phyloP scores from a whole-genome alignment of 2,113 vertebrate species.

The Chelonoidis abingdonii region DNA sequence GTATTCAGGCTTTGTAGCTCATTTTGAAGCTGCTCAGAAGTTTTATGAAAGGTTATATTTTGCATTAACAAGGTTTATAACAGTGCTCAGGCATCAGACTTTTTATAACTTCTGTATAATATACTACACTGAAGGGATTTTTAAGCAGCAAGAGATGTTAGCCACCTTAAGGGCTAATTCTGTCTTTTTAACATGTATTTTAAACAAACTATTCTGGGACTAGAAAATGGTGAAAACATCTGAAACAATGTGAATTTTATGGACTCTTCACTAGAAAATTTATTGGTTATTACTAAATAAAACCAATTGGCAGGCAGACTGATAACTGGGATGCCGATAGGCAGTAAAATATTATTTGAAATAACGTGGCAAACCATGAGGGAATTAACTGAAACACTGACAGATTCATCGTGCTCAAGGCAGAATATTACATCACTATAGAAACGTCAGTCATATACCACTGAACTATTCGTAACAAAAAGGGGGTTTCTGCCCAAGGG shows the following conservation, averaged over 20 bases:
- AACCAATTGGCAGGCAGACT: constrained; percentile 13
- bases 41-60: constrained; percentile 73
- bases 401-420: not conserved
- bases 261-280: not conserved
- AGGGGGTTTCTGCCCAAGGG: not conserved
- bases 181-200: constrained; percentile 43
- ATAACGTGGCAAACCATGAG: not conserved
- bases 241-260: constrained; percentile 8
- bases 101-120: constrained; percentile 63
- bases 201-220: constrained; percentile 44
- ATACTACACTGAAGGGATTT: constrained; percentile 46
- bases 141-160: constrained; percentile 55
- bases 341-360: constrained; percentile 19
- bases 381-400: not conserved
- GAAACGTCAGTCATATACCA: not conserved
- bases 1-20: constrained; percentile 66
- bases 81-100: constrained; percentile 49
- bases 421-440: not conserved
- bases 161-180: constrained; percentile 55
- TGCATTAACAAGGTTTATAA: constrained; percentile 73
- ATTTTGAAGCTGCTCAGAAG: constrained; percentile 73
- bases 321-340: constrained; percentile 1
- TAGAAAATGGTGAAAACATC: constrained; percentile 40
- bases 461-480: not conserved
- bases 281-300: not conserved